Evolutionary conservation across 2,888 invertebrate species (phyloP).

Genomic region (Papilio gigon): DNA sequence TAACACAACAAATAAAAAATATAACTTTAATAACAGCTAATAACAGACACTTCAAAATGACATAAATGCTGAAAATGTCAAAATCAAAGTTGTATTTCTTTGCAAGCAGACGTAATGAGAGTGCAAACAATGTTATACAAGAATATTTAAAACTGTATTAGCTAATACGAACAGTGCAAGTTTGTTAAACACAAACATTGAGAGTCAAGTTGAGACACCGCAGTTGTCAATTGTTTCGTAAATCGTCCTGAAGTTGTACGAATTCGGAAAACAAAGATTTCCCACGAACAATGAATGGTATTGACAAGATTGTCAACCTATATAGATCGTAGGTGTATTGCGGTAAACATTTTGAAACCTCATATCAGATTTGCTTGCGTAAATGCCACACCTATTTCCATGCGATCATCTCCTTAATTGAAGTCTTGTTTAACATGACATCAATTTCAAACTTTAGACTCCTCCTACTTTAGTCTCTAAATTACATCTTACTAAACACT

Average conservation of each 20-base stretch:
- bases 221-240: conserved; percentile 35
- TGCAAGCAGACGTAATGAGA: not conserved
- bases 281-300: conserved; percentile 51
- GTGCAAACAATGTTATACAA: conserved; percentile 2
- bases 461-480: too few relatives aligned
- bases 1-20: not conserved
- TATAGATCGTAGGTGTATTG: conserved; percentile 52
- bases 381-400: conserved; percentile 39
- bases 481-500: not conserved
- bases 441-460: not conserved
- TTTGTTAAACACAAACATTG: conserved; percentile 24
- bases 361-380: conserved; percentile 64
- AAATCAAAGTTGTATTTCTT: not conserved
- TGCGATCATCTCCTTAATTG: conserved; percentile 40
- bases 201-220: conserved; percentile 37
- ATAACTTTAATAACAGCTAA: too few relatives aligned
- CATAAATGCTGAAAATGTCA: not conserved
- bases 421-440: conserved; percentile 1
- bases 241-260: conserved; percentile 30
- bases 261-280: conserved; percentile 54
- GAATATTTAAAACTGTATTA: conserved; percentile 15
- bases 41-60: not conserved
- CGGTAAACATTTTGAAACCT: conserved; percentile 60
- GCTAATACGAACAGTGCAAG: not conserved
- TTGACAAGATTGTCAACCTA: conserved; percentile 59